Evolutionary conservation across 2,797 vertebrate species (phyloP).

Genomic region (Anabacerthia variegaticeps): DNA sequence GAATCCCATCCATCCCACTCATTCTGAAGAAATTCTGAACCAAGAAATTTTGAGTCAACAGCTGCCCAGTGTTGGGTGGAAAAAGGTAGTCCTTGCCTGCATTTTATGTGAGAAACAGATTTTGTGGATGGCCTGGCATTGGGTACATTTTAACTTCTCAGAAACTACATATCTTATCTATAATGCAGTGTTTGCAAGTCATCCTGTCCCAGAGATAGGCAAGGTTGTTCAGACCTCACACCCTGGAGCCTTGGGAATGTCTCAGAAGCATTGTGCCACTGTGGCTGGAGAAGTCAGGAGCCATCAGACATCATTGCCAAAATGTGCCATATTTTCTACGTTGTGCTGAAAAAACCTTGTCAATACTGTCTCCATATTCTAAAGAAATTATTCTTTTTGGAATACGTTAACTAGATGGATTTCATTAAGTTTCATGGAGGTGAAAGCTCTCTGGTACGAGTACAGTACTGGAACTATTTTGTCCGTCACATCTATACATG

Average conservation of each 20-base stretch:
- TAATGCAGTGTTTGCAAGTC: neutral
- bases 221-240: neutral
- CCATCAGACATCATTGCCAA: neutral
- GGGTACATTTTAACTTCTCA: neutral
- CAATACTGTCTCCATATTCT: neutral
- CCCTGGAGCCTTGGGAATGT: neutral
- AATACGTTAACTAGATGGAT: neutral
- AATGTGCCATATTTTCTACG: neutral
- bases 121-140: neutral
- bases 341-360: neutral
- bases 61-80: neutral
- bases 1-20: neutral
- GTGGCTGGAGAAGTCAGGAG: neutral
- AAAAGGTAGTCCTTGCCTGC: neutral
- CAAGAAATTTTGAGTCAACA: neutral
- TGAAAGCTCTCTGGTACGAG: neutral
- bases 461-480: neutral
- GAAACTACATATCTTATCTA: neutral
- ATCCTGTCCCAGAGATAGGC: neutral
- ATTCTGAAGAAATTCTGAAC: neutral
- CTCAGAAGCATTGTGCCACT: neutral
- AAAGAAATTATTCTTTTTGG: neutral
- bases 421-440: neutral
- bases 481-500: neutral
- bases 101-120: neutral